phyloP scores from a whole-genome alignment of 2,797 vertebrate species.

The Ispidina lecontei region DNA sequence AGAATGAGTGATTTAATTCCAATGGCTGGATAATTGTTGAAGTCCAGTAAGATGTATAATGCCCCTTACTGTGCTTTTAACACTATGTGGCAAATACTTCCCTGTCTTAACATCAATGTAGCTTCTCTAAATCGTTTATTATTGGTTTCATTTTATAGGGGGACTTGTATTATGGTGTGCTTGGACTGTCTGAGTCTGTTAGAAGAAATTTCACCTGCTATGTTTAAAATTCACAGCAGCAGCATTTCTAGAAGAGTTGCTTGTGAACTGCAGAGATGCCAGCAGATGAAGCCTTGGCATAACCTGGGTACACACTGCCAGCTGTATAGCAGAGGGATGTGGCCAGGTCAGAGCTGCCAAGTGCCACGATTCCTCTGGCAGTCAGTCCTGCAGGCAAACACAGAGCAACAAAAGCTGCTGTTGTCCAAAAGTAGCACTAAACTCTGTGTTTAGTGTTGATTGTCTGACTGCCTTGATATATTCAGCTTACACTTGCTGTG shows the following conservation, averaged over 20 bases:
- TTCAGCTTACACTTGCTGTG: background rate
- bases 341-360: background rate
- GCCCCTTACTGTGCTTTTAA: background rate
- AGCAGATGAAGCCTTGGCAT: background rate
- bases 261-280: background rate
- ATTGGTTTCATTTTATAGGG: background rate
- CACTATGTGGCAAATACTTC: background rate
- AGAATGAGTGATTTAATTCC: background rate
- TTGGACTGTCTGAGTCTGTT: background rate
- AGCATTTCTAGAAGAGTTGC: background rate
- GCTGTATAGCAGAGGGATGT: background rate
- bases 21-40: background rate
- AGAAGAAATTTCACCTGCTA: background rate
- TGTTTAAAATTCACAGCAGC: background rate
- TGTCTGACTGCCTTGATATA: background rate
- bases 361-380: background rate
- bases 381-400: background rate
- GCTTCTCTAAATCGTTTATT: background rate
- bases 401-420: background rate
- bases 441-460: background rate
- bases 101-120: background rate
- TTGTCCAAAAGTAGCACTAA: background rate
- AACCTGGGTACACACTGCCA: background rate
- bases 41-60: background rate
- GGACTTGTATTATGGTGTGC: background rate